Base-by-base conservation (phyloP, 2,888 invertebrate species). In the Vesta saturnalis region DNA sequence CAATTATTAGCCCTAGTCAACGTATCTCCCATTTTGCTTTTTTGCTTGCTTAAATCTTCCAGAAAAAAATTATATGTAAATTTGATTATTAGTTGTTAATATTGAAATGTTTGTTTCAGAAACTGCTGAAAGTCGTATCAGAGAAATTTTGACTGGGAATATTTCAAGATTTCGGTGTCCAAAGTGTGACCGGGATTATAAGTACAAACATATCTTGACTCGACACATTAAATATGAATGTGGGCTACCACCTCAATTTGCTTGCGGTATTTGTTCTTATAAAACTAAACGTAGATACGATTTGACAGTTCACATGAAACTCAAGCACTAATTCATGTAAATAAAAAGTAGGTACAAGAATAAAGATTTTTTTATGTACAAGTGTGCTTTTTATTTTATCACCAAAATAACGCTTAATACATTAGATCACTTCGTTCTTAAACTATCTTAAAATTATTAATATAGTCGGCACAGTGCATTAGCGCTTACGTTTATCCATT, bases 151-250 rank as follows among this genome's bases (percentile, higher is more conserved):
- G 43, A 66, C 66, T 5, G n/a, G 47, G 8, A 56, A 63, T 39
- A 52, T 43, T n/a, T 35, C 56, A 8, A 60, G 67, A 10, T 70
- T 60, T 67, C 67, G 67, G 39, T 83, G 83, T 64, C 70, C 74
- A 18, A 77, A 76, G 62, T 83, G 83, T 76, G 75, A 77, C 19
- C 82, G 81, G 72, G 80, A 73, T 15, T 80, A 80, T 60, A 80
- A 76, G 61, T 77, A 77, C 56, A 78, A 76, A 64, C 75, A 76
- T 56, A 77, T 78, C 4, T 59, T 80, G 16, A 85, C 85, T 65
- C 85, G 87, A 14, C 89, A 89, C 74, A 75, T 87, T 70, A 86
- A 85, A 67, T 85, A 86, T 74, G 88, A 89, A 76, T 89, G 89
- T 74, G 88, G 89, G 61, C 85, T 87, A 64, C 84, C 85, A 69